Evolutionary conservation across 2,797 vertebrate genomes (phyloP).

Genomic region (Acropternis orthonyx): DNA sequence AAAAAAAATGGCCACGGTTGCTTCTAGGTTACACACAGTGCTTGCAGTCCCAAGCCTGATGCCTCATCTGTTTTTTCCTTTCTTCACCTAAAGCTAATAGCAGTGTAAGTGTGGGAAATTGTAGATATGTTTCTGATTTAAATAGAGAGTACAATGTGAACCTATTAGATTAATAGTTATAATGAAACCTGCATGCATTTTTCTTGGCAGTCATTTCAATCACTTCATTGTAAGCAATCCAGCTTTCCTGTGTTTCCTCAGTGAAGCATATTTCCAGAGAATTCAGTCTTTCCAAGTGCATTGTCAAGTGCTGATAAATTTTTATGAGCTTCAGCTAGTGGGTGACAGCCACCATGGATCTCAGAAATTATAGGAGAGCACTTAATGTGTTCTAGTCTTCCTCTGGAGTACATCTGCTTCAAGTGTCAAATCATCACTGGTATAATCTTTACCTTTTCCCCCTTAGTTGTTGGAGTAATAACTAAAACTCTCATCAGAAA

Average conservation of each 20-base stretch:
- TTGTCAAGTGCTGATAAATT: slow-evolving; percentile 75
- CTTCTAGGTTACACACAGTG: slow-evolving; percentile 54
- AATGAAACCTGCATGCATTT: slow-evolving; percentile 73
- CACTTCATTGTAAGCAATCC: slow-evolving; percentile 72
- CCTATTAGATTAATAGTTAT: slow-evolving; percentile 76
- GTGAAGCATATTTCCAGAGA: slow-evolving; percentile 73
- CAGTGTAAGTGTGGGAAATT: slow-evolving; percentile 73
- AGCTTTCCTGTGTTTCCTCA: slow-evolving; percentile 74
- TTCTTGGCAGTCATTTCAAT: slow-evolving; percentile 77
- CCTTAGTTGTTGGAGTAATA: slow-evolving; percentile 7
- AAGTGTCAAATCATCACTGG: slow-evolving; percentile 51
- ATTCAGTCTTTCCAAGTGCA: slow-evolving; percentile 70
- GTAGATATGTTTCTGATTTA: slow-evolving; percentile 65
- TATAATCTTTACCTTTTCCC: slow-evolving; percentile 22
- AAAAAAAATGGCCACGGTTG: slow-evolving; percentile 41
- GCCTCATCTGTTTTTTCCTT: slow-evolving; percentile 70
- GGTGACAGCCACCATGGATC: slow-evolving; percentile 62
- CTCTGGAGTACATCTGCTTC: slow-evolving; percentile 58
- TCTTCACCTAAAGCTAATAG: slow-evolving; percentile 71
- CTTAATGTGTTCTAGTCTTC: slow-evolving; percentile 50
- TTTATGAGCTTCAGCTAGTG: slow-evolving; percentile 69
- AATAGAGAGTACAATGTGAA: slow-evolving; percentile 57
- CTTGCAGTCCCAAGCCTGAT: slow-evolving; percentile 54
- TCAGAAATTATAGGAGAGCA: slow-evolving; percentile 60
- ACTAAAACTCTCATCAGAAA: slow-evolving; percentile 1